phyloP scores from a whole-genome alignment of 1,140 invertebrate genomes.

The Sycobia sp. region DNA sequence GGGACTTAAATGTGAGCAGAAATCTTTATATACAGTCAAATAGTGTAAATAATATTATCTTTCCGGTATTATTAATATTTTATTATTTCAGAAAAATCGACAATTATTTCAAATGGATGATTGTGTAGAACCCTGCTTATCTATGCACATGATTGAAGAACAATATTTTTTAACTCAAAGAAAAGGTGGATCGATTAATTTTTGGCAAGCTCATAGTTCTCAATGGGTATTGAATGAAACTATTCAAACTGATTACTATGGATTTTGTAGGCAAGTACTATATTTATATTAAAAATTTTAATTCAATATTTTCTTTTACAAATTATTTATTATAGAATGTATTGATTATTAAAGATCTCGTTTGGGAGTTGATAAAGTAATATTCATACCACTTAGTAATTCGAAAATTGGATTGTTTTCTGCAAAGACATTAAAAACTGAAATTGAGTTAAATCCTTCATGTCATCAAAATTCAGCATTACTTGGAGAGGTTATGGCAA shows the following conservation, averaged over 20 bases:
- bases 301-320: slow-evolving; percentile 5
- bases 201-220: slow-evolving; percentile 68
- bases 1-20: slow-evolving; percentile 70
- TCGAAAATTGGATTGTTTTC: slow-evolving; percentile 69
- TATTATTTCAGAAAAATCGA: slow-evolving; percentile 65
- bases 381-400: slow-evolving; percentile 68
- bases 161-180: slow-evolving; percentile 70
- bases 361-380: slow-evolving; percentile 64
- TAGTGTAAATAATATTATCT: slow-evolving; percentile 6
- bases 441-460: slow-evolving; percentile 55
- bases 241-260: slow-evolving; percentile 66
- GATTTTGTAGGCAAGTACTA: slow-evolving; percentile 64
- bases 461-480: slow-evolving; percentile 53
- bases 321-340: too few species aligned
- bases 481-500: slow-evolving; percentile 68
- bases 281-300: slow-evolving; percentile 14
- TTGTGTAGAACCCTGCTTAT: slow-evolving; percentile 64
- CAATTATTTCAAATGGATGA: slow-evolving; percentile 65
- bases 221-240: slow-evolving; percentile 65
- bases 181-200: slow-evolving; percentile 70
- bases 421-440: slow-evolving; percentile 62
- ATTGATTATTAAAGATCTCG: slow-evolving; percentile 59
- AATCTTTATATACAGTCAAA: not conserved
- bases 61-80: not conserved
- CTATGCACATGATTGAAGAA: slow-evolving; percentile 64